Conservation (phyloP, 2,113 vertebrate species). For the Lampris megalopsis region DNA sequence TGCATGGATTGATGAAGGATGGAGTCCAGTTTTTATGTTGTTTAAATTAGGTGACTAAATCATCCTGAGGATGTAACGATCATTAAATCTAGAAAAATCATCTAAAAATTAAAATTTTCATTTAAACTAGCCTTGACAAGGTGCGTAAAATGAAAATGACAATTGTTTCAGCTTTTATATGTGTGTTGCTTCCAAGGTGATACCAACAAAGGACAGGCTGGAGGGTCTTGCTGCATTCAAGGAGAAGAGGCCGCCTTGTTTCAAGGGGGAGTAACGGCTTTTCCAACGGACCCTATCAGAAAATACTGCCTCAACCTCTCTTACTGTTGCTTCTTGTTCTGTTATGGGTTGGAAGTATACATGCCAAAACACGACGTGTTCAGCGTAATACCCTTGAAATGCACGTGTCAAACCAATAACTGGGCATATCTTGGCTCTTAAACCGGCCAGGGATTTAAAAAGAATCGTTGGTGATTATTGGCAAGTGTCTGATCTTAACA, state of each 20-base stretch:
- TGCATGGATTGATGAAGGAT: too few species aligned
- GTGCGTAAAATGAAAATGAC: too few species aligned
- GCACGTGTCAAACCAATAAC: not conserved
- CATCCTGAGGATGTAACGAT: too few species aligned
- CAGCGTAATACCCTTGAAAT: slow-evolving; percentile 19
- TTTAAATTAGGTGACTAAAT: too few species aligned
- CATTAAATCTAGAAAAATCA: too few species aligned
- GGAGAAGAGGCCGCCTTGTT: slow-evolving; percentile 93
- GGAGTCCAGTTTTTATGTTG: too few species aligned
- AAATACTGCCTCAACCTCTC: slow-evolving; percentile 48
- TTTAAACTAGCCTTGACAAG: too few species aligned
- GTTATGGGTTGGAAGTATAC: slow-evolving; percentile 27
- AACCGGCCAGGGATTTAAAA: slow-evolving; percentile 10
- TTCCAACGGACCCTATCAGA: not conserved
- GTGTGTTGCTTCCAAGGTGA: slow-evolving; percentile 85
- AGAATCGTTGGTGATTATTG: not conserved
- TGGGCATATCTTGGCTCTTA: not conserved
- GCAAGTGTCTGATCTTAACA: too few species aligned
- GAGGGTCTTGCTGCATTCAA: slow-evolving; percentile 97
- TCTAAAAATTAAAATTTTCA: too few species aligned
- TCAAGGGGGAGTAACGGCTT: slow-evolving; percentile 89
- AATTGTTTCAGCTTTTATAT: too few species aligned
- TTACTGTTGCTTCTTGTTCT: slow-evolving; percentile 57
- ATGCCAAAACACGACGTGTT: slow-evolving; percentile 1
- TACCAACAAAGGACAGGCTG: slow-evolving; percentile 95